Evolutionary conservation across 2,113 vertebrate species (phyloP), one percentile per base, ranked within the genome.

Genomic region (Salvelinus alpinus): DNA sequence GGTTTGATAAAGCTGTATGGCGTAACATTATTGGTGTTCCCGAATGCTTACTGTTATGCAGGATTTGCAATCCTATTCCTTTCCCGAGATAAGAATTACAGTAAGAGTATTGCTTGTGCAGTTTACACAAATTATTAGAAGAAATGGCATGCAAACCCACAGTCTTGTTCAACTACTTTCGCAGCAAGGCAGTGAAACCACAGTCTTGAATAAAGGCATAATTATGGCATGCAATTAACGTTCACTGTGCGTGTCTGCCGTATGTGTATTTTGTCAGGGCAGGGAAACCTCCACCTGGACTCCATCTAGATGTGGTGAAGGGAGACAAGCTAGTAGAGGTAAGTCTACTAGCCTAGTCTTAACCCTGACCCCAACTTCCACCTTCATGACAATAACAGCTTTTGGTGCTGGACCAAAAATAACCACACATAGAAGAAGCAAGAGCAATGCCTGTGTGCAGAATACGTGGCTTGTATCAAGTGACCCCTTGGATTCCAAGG

Each of bases 291-390:
- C 95, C 95, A 72, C 93, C 94, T 38, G 95, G 96, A 82, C 94
- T 95, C 75, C 95, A 97, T 87, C 86, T 97, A 90, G 95, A 96
- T 88, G 95, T 96, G 73, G 94, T 97, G 79, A 96, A 96, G 93
- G 95, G 95, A 93, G 95, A 97, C 89, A 95, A 94, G 87, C 92
- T 95, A 68, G 94, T 95, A 82, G 95, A 96, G 95, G 94, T 96
- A 94, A 89, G 94, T 78, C 73, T 84, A 80, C 8, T 44, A 44
- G 38, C 38, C 38, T 44, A 44, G 38, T 44, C 9, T 44, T 44
- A 44, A 44, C 38, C 2, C 38, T 11, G 38, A 44, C 38, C 38
- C 38, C 9, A 12, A 44, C 9, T 44, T 44, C 9, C 38, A 44
- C 38, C 38, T 44, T 44, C 9, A 44, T 12, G 38, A 44, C 38